phyloP scores from a whole-genome alignment of 2,797 vertebrate species.

The Diceros bicornis region DNA sequence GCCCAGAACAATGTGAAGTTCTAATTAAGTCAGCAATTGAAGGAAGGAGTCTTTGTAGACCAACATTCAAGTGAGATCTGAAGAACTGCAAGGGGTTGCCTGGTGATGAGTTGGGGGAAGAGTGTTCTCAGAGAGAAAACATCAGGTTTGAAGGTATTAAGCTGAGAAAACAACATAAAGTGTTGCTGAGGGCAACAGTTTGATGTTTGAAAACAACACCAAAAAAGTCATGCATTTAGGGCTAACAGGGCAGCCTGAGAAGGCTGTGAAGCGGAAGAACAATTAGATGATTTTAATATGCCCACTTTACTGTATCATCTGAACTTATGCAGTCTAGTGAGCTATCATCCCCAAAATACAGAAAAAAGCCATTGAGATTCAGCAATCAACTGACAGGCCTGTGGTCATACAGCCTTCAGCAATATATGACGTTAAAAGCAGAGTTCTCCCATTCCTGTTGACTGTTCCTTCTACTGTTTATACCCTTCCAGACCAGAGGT shows the following conservation, averaged over 20 bases:
- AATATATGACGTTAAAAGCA: not conserved
- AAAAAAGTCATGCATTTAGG: not conserved
- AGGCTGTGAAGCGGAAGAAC: not conserved
- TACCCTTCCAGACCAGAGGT: not conserved
- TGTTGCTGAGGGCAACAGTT: not conserved
- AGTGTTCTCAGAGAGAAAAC: not conserved
- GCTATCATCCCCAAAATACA: not conserved
- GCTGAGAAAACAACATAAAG: not conserved
- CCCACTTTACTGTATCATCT: not conserved
- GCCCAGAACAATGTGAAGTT: not conserved
- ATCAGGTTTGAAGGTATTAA: not conserved
- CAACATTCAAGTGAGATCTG: not conserved
- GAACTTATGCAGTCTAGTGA: not conserved
- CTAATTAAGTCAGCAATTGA: not conserved
- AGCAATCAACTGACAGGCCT: not conserved
- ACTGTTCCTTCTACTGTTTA: not conserved
- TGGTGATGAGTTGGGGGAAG: not conserved
- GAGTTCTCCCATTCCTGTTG: not conserved
- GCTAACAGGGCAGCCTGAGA: not conserved
- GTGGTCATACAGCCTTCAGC: not conserved
- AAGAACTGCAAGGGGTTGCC: not conserved
- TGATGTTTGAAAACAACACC: not conserved
- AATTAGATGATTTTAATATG: not conserved
- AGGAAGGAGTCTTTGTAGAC: not conserved
- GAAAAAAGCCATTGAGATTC: not conserved